phyloP scores from a whole-genome alignment of 2,113 vertebrate genomes.

The Engraulis encrasicolus region DNA sequence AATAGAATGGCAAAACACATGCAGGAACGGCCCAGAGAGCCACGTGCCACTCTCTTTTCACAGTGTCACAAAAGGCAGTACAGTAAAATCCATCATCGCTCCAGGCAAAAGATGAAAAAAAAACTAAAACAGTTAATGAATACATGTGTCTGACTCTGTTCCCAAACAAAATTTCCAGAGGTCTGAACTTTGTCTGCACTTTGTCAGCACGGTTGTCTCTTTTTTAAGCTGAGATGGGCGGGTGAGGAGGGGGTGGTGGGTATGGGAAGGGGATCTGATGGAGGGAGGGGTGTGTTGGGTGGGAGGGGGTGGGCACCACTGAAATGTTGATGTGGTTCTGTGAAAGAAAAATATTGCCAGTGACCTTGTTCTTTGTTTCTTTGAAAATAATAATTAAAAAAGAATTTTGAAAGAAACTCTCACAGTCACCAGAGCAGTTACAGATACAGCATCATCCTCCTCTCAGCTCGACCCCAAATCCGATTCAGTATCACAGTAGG shows the following conservation, averaged over 20 bases:
- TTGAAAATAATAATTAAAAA: too few species aligned
- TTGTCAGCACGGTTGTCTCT: too few species aligned
- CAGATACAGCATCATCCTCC: neutral
- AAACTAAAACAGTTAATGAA: neutral
- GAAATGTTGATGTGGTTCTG: too few species aligned
- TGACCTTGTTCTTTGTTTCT: too few species aligned
- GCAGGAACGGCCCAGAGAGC: constrained; percentile 32
- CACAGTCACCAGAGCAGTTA: neutral
- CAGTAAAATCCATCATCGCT: neutral
- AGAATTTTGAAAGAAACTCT: too few species aligned
- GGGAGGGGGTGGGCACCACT: too few species aligned
- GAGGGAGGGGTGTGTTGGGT: too few species aligned
- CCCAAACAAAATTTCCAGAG: neutral
- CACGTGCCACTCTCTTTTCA: constrained; percentile 12
- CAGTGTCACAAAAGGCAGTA: constrained; percentile 21
- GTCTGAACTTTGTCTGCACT: too few species aligned
- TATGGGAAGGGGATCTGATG: too few species aligned
- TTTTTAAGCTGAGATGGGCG: too few species aligned
- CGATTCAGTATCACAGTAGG: neutral
- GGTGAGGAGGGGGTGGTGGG: too few species aligned
- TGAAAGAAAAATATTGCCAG: too few species aligned
- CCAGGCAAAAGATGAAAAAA: neutral
- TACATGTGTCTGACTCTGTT: neutral
- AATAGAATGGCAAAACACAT: constrained; percentile 49
- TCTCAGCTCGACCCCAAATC: neutral